Percentiles rank a stretch among this genome's conserved stretches.
Conservation (phyloP, 2,888 invertebrate genomes). For the Cosmopolites sordidus region DNA sequence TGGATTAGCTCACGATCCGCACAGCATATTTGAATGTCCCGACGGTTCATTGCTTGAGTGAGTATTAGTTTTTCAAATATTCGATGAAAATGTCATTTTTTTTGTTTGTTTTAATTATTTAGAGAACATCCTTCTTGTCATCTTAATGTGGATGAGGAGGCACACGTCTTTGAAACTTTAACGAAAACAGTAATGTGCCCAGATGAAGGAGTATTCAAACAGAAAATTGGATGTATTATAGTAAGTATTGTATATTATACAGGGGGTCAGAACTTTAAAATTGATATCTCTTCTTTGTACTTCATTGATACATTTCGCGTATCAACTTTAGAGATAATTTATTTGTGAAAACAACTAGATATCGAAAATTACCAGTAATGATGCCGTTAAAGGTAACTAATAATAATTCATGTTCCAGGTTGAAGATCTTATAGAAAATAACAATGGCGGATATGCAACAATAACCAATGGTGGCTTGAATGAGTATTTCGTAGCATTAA, state of each 20-base stretch:
- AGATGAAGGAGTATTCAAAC: not conserved
- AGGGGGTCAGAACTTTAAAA: no score
- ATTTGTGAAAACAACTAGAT: no score
- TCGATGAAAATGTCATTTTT: no score
- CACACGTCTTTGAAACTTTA: not conserved
- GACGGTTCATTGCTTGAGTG: not conserved
- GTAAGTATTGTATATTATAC: no score
- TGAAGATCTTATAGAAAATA: slow-evolving; percentile 2
- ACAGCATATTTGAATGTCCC: slow-evolving; percentile 2
- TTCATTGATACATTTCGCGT: no score
- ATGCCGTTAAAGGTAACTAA: no score
- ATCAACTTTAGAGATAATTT: no score
- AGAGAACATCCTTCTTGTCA: not conserved
- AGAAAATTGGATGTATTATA: slow-evolving; percentile 9
- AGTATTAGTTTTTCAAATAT: no score
- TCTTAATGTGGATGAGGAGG: not conserved
- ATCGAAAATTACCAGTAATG: no score
- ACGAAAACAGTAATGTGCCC: slow-evolving; percentile 8
- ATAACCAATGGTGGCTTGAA: slow-evolving; percentile 7
- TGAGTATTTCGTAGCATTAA: slow-evolving; percentile 7
- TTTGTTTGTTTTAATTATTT: no score
- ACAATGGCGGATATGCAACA: slow-evolving; percentile 7
- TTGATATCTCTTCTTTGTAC: no score
- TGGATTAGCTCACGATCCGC: not conserved
- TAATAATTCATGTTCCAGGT: slow-evolving; percentile 4